Evolutionary conservation across 1,140 invertebrate genomes (phyloP).

Genomic region (Trichoplusia ni): DNA sequence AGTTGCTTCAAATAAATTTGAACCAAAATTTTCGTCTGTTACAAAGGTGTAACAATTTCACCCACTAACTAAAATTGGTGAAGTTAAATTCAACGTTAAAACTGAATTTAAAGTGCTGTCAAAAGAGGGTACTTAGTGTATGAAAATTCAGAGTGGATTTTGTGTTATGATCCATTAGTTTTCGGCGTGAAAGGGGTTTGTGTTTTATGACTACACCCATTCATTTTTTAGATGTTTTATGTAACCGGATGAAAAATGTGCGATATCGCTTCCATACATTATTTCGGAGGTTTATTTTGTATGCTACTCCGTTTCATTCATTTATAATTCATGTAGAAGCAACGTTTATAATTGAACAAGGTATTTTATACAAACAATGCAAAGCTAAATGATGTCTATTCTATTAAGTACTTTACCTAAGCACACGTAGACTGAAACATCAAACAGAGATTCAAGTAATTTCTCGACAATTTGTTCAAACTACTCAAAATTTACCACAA

Average conservation of each 20-base stretch:
- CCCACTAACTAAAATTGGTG: not conserved
- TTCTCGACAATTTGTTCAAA: too few relatives aligned
- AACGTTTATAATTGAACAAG: too few relatives aligned
- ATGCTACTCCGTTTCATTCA: too few relatives aligned
- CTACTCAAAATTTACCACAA: not conserved
- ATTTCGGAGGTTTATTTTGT: too few relatives aligned
- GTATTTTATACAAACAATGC: too few relatives aligned
- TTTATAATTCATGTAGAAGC: too few relatives aligned
- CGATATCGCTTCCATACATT: not conserved
- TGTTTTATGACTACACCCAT: slow-evolving; percentile 5
- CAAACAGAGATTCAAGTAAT: too few relatives aligned
- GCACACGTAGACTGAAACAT: too few relatives aligned
- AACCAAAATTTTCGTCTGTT: too few relatives aligned
- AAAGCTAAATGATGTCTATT: too few relatives aligned
- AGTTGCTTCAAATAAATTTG: too few relatives aligned
- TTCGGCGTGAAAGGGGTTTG: slow-evolving; percentile 18
- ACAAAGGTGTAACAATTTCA: too few relatives aligned
- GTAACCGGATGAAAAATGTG: not conserved
- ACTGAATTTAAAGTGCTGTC: not conserved
- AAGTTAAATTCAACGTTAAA: not conserved
- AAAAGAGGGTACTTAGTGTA: not conserved
- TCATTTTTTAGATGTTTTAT: not conserved
- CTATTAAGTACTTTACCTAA: not conserved
- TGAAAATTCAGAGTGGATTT: slow-evolving; percentile 10
- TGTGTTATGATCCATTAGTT: slow-evolving; percentile 5